These are phyloP conservation scores for Maccullochella peelii DNA, from an alignment of 2,113 vertebrate species.

Conservation along the genomic window DNA sequence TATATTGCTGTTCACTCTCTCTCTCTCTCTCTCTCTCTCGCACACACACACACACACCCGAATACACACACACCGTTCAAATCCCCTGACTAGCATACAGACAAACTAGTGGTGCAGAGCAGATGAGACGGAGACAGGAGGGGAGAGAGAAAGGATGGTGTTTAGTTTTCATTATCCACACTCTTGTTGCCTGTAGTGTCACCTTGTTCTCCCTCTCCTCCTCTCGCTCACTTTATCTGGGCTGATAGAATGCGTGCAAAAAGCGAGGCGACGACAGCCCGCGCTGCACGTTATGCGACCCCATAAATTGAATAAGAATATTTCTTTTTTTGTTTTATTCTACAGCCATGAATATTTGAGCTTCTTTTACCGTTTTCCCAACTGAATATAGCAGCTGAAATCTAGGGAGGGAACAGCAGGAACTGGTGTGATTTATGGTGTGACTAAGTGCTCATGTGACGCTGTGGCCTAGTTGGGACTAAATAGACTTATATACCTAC, in stretches of 20 bases:
- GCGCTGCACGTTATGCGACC: conserved; percentile 36
- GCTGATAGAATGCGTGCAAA: conserved; percentile 50
- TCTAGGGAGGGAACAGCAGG: conserved; percentile 54
- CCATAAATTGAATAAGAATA: conserved; percentile 53
- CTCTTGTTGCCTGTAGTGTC: conserved; percentile 68
- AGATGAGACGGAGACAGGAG: conserved; percentile 50
- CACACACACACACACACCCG: background rate
- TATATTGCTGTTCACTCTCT: conserved; percentile 31
- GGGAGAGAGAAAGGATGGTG: conserved; percentile 54
- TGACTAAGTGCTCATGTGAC: conserved; percentile 67
- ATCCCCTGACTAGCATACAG: conserved; percentile 59
- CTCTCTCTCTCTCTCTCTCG: background rate
- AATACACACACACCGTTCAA: conserved; percentile 14
- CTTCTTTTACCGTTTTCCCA: background rate
- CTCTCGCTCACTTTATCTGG: conserved; percentile 36
- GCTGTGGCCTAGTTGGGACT: conserved; percentile 73
- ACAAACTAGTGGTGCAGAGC: conserved; percentile 58
- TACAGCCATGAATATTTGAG: conserved; percentile 33
- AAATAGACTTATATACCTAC: conserved; percentile 47
- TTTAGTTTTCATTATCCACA: conserved; percentile 78
- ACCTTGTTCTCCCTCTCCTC: conserved; percentile 61
- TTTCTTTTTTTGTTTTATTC: conserved; percentile 24
- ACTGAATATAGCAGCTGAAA: conserved; percentile 70
- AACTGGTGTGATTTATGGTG: conserved; percentile 69
- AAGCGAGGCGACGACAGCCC: conserved; percentile 30